Evolutionary conservation across 2,888 invertebrate genomes (phyloP), one percentile per base, ranked within the genome.

Genomic region (Dynastes tityus): DNA sequence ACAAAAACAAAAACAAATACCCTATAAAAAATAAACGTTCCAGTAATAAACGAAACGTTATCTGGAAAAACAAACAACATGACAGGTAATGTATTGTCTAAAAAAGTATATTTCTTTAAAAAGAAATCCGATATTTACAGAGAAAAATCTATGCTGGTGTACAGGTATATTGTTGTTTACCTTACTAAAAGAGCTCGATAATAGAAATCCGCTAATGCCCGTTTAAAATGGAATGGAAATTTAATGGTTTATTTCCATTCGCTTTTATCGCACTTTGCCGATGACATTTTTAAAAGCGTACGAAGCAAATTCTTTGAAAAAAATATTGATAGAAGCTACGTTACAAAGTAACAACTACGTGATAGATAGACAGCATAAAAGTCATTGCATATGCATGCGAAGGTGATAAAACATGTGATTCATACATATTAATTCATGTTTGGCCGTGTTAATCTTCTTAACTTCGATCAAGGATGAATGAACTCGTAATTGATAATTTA

Each of bases 351-450:
- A 58, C 55, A 22, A 16, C n/a, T 68, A 51, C 51, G 22, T 51
- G 51, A 13, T 29, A 51, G 8, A 22, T 16, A 45, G 37, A 1
- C 37, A 32, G 40, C 53, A 51, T 68, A 68, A 37, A 37, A 37
- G 49, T 68, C 68, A 68, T 68, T 53, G 13, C 22, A 53, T 27
- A 68, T 51, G 68, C 29, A 16, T 53, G 68, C 22, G 40, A 68
- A 51, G 9, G 68, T 29, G 68, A 53, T 68, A 68, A 68, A 51
- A 68, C 49, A 51, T 29, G 68, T 68, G 51, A 68, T 68, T 68
- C 51, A 68, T 68, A 51, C 68, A 51, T 51, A 68, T 53, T 68
- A 68, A 68, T 51, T 67, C 68, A 27, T 3, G 68, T 68, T 68
- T 68, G 29, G 9, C 29, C 29, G 27, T 13, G 51, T 13, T 51